Evolutionary conservation across 2,797 vertebrate genomes (phyloP).

Genomic region (Ceryle rudis): DNA sequence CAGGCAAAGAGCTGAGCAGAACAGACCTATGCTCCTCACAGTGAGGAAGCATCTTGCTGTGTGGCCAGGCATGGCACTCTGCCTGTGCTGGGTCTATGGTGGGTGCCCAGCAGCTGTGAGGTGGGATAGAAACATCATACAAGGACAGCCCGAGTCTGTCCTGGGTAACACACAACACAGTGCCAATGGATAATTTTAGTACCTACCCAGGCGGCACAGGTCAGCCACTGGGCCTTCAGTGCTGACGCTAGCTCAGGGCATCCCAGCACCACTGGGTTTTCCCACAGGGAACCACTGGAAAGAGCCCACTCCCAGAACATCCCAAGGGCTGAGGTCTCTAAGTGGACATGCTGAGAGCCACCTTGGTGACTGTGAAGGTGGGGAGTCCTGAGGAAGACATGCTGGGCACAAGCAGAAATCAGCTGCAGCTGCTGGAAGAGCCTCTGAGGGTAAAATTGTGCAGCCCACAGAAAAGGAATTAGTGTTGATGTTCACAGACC

Average conservation of each 20-base stretch:
- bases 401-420: background rate
- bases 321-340: too few species aligned
- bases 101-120: background rate
- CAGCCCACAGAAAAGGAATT: background rate
- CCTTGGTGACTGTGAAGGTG: background rate
- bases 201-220: background rate
- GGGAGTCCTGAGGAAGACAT: background rate
- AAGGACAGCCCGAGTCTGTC: background rate
- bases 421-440: conserved; percentile 3
- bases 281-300: background rate
- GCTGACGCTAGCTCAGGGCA: background rate
- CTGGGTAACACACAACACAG: background rate
- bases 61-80: rapidly evolving
- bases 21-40: background rate
- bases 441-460: background rate
- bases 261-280: background rate
- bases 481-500: background rate
- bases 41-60: background rate
- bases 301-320: background rate
- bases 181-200: background rate
- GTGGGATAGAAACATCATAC: background rate
- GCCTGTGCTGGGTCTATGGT: background rate
- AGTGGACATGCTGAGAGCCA: background rate
- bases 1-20: background rate
- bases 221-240: background rate